Evolutionary conservation across 2,797 vertebrate species (phyloP), one percentile per base, ranked within the genome.

Genomic region (Ciconia nigra): DNA sequence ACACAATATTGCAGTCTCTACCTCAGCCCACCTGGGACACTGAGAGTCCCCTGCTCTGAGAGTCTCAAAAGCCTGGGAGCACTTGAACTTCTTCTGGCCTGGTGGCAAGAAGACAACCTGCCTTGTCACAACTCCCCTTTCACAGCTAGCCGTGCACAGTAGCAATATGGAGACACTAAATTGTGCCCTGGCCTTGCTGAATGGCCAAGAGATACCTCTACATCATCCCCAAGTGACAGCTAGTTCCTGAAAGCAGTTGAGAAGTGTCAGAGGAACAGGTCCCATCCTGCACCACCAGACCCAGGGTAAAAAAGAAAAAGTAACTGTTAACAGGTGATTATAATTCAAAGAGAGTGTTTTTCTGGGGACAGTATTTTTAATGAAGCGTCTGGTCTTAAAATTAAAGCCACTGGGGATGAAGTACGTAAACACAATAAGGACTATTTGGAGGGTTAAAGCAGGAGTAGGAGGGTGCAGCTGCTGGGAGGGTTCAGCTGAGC

Each of bases 401-500:
- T 57, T 12, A 51, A 79, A 61, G 49, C 37, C 10, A 9, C 16
- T 13, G 20, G 31, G 58, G 6, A 0, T 72, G 54, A 79, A 72
- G 11, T 17, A 39, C 0, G 1, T 49, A n/a, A 84, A 35, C 15
- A 52, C 24, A 39, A 49, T 16, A 33, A 62, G 51, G 59, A 31
- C 22, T 47, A 4, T 66, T 74, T 33, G 41, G 54, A 71, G 35
- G 33, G 15, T 41, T 69, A 65, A 67, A 79, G 49, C 24, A 71
- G 39, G 29, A 87, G 31, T 2, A 86, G 44, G 42, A 46, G 11
- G 28, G 11, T 33, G 46, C 18, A 83, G 78, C 37, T 2, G 0
- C 24, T 0, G 1, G 33, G 31, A 72, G 46, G 58, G 22, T 28
- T 76, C 0, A 0, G 47, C 54, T 54, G 66, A 55, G 39, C 65